phyloP scores from a whole-genome alignment of 2,888 invertebrate species.

The Conistra vaccinii region DNA sequence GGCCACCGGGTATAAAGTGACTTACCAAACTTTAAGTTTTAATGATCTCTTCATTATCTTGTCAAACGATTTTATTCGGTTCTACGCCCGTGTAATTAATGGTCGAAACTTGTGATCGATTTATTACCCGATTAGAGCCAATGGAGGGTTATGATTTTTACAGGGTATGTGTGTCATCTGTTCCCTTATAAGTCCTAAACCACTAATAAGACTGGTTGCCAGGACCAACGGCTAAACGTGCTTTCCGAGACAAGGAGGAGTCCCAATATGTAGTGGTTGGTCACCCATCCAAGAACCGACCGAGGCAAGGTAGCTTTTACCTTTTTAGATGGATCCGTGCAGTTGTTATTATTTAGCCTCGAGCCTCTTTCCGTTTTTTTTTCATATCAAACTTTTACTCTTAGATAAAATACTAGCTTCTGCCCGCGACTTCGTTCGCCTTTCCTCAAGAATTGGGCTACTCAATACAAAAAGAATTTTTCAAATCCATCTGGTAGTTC shows the following conservation, averaged over 20 bases:
- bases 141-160: neutral
- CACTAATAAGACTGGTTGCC: neutral
- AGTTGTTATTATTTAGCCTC: neutral
- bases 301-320: neutral
- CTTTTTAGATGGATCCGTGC: neutral
- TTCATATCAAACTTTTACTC: too few relatives aligned
- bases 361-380: too few relatives aligned
- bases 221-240: neutral
- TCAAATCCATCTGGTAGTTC: too few relatives aligned
- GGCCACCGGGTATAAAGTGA: constrained; percentile 3
- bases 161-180: neutral
- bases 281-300: neutral
- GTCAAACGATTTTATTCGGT: constrained; percentile 24
- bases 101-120: constrained; percentile 1
- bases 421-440: too few relatives aligned
- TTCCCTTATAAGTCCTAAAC: too few relatives aligned
- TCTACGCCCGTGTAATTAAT: constrained; percentile 16
- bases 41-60: constrained; percentile 39
- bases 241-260: neutral
- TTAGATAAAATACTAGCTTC: too few relatives aligned
- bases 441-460: too few relatives aligned
- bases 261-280: neutral
- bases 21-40: constrained; percentile 29
- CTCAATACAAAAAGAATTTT: too few relatives aligned
- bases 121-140: neutral